Conservation (phyloP, 2,113 vertebrate species). For the Ceyx melanurus region DNA sequence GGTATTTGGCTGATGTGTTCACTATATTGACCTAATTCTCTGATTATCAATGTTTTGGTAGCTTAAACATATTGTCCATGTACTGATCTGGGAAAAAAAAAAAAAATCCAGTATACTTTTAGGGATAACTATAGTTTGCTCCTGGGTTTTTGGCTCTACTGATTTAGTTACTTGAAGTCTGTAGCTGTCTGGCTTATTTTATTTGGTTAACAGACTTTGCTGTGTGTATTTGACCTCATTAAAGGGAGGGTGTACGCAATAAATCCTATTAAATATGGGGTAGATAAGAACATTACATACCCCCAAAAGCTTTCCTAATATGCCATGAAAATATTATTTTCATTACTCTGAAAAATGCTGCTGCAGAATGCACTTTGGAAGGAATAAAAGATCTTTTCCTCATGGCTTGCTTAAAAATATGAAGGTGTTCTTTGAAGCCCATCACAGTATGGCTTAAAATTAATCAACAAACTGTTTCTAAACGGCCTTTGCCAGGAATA, state of each 20-base stretch:
- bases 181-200: conserved; percentile 21
- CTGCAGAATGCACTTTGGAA: neutral
- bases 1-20: neutral
- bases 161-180: neutral
- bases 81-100: neutral
- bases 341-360: conserved; percentile 22
- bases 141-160: neutral
- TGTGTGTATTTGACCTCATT: conserved; percentile 45
- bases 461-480: conserved; percentile 56
- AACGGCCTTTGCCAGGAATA: conserved; percentile 39
- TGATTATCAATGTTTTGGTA: neutral
- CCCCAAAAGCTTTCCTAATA: conserved; percentile 14
- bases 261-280: conserved; percentile 49
- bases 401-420: conserved; percentile 27
- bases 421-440: conserved; percentile 50
- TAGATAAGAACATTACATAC: conserved; percentile 38
- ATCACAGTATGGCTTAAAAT: conserved; percentile 32
- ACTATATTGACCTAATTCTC: neutral
- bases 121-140: neutral
- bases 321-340: conserved; percentile 34
- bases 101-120: neutral
- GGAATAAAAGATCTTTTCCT: neutral
- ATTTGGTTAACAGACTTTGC: conserved; percentile 12
- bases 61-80: neutral
- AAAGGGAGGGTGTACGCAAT: neutral